phyloP scores from a whole-genome alignment of 2,797 vertebrate genomes.

The Vultur gryphus region DNA sequence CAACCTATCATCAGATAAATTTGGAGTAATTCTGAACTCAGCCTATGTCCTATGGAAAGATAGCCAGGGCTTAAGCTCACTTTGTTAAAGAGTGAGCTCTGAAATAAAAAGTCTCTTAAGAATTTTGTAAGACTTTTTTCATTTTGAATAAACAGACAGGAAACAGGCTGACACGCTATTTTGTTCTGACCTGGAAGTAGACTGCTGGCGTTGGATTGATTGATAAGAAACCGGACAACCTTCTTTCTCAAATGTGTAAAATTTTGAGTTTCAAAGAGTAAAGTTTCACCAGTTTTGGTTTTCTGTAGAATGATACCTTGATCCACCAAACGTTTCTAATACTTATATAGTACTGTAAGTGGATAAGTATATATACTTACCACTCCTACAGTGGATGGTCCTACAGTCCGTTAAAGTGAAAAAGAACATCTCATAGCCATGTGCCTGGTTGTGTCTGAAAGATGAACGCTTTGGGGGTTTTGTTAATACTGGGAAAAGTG shows the following conservation, averaged over 20 bases:
- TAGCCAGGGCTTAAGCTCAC: neutral
- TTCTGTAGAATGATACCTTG: neutral
- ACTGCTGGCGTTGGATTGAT: neutral
- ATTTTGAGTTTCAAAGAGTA: neutral
- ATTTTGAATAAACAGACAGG: neutral
- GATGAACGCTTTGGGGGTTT: neutral
- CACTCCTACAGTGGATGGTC: neutral
- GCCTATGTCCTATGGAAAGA: neutral
- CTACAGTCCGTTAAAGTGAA: neutral
- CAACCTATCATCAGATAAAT: neutral
- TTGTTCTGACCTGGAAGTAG: neutral
- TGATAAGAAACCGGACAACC: neutral
- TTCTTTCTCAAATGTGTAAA: neutral
- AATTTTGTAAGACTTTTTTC: neutral
- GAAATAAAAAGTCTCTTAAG: neutral
- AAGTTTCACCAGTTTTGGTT: neutral
- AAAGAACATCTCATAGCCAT: neutral
- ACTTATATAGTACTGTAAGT: neutral
- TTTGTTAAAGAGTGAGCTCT: neutral
- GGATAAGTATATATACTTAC: neutral
- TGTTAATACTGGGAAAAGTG: neutral
- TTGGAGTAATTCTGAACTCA: neutral
- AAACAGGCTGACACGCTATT: neutral
- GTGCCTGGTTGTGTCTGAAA: neutral
- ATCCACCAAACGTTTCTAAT: neutral